Evolutionary conservation across 2,888 invertebrate genomes (phyloP).

Genomic region (Amitus sp.): DNA sequence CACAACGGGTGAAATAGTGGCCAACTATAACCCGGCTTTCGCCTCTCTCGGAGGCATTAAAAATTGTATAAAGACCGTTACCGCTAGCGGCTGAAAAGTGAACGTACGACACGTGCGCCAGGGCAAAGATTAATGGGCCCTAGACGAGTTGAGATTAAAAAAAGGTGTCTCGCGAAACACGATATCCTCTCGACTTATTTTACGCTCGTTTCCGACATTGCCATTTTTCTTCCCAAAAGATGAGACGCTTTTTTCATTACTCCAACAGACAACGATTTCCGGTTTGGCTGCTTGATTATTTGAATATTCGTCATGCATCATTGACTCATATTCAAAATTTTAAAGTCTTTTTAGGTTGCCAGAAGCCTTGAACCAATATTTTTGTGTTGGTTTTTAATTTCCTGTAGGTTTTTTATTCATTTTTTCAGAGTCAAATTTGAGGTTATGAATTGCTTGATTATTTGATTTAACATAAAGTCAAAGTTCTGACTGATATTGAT

Average conservation of each 20-base stretch:
- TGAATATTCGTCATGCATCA: too few relatives aligned
- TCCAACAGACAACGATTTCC: conserved; percentile 3
- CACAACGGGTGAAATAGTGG: conserved; percentile 37
- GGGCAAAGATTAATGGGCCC: conserved; percentile 40
- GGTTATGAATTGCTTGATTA: too few relatives aligned
- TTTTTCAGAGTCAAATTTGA: too few relatives aligned
- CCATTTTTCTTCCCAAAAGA: conserved; percentile 32
- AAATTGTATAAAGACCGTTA: conserved; percentile 45
- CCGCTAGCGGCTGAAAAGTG: conserved; percentile 38
- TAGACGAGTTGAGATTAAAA: conserved; percentile 42
- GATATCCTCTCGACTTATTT: conserved; percentile 34
- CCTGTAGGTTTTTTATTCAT: too few relatives aligned
- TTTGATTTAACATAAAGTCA: too few relatives aligned
- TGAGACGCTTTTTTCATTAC: not conserved
- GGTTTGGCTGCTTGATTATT: too few relatives aligned
- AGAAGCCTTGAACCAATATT: too few relatives aligned
- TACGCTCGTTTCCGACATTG: conserved; percentile 20
- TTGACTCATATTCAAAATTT: too few relatives aligned
- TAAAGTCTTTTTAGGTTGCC: too few relatives aligned
- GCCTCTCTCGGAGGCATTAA: conserved; percentile 30
- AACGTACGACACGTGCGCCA: conserved; percentile 39
- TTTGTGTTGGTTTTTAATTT: too few relatives aligned
- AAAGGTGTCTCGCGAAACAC: conserved; percentile 35
- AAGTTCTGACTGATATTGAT: too few relatives aligned
- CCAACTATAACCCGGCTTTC: conserved; percentile 24